Evolutionary conservation across 1,140 invertebrate genomes (phyloP), one percentile per base, ranked within the genome.

Genomic region (Apis florea): DNA sequence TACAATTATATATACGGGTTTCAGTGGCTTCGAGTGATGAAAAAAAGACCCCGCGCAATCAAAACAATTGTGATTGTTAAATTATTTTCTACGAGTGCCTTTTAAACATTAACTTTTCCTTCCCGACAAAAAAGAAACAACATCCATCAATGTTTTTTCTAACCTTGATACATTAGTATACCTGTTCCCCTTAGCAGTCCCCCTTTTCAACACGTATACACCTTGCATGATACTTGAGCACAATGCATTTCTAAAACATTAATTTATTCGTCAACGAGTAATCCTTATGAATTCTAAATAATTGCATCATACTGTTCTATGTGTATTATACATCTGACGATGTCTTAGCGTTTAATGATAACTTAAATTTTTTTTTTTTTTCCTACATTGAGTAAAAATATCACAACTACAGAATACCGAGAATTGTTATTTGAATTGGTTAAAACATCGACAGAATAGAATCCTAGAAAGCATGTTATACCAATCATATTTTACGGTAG

Each of bases 71-170:
- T 90, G 85, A 90, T 87, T 88, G 87, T 92, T 91, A 85, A 87
- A 89, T 91, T 93, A 88, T 91, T 93, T 93, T 93, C 89, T 92
- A 93, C 90, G 90, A 93, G 92, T 93, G 93, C 92, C 93, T 93
- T 93, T 93, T 91, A 89, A 91, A 88, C 83, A 86, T 92, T 90
- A 91, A 90, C 88, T 81, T 90, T 56, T 85, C 77, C 86, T 89
- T 80, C 87, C 85, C 84, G 83, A 88, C 69, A 85, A 85, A 86
- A 58, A 21, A 26, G 13, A 68, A 47, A 72, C 19, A 8, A 86
- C 78, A 88, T 82, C 83, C 76, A 76, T 89, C 82, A 80, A 83
- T 87, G 82, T 90, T 90, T 77, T 84, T 82, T 90, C 85, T 82
- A 80, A 86, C 59, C 79, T 80, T 58, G 66, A 78, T 82, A 68